Evolutionary conservation across 2,113 vertebrate genomes (phyloP), one percentile per base, ranked within the genome.

Genomic region (Percopsis transmontana): DNA sequence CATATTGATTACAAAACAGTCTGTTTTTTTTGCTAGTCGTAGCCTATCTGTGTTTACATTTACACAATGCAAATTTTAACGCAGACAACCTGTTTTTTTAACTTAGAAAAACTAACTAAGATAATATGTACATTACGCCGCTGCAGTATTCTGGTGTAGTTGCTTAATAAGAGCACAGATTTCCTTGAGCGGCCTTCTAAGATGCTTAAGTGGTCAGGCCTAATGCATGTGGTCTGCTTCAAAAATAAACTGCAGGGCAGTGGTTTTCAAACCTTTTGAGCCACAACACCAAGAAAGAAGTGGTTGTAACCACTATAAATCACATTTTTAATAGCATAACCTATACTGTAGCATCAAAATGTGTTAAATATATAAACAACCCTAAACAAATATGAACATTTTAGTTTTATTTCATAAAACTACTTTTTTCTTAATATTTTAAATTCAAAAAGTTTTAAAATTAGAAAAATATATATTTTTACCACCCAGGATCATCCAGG

Each of bases 141-240:
- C 38, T 2, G 20, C 50, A 61, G 48, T 19, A 51, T 51, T 58
- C 18, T 0, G 0, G 19, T 65, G 61, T 33, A 27, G 48, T 18
- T 11, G 38, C 38, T 33, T 20, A 20, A 14, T 60, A 56, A 75
- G 72, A 54, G 72, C 42, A 68, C 58, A 70, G 70, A 69, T 70
- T 70, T 76, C 56, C 62, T 69, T 68, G 38, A 79, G 68, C 61
- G 27, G 64, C 66, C 59, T 57, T 74, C 65, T 81, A 86, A 85
- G 79, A 79, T 78, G 68, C 70, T 85, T 83, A 77, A 76, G 77
- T 80, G 76, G 73, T 70, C 70, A 65, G 74, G 61, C 69, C 67
- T 85, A 80, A 83, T 87, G 79, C 40, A 8, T 67, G 57, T 8
- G 3, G 23, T 83, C 74, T 62, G 63, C 69, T 76, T 83, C 80